phyloP scores from a whole-genome alignment of 2,797 vertebrate genomes.

The Carcharodon carcharias region DNA sequence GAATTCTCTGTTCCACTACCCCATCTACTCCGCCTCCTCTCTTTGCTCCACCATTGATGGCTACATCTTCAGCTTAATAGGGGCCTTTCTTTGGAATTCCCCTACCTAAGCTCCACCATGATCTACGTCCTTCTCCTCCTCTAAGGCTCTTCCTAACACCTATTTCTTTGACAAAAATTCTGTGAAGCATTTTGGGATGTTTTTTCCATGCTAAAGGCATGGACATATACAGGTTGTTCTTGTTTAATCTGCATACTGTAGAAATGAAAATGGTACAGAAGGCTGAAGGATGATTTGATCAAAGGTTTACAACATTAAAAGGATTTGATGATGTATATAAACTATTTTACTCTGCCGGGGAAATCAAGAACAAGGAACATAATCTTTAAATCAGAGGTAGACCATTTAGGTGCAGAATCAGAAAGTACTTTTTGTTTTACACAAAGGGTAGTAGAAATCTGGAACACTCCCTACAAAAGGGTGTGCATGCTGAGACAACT shows the following conservation, averaged over 20 bases:
- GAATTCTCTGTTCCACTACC: no score
- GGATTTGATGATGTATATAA: not conserved
- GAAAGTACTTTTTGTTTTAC: not conserved
- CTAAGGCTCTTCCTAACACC: no score
- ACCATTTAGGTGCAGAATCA: not conserved
- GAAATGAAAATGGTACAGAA: not conserved
- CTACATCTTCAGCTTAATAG: no score
- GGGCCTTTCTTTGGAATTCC: no score
- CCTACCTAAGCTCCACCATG: no score
- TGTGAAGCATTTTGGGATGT: no score
- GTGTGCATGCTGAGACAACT: not conserved
- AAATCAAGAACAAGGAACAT: not conserved
- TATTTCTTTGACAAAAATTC: no score
- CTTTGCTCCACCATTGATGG: no score
- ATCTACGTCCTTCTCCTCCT: no score
- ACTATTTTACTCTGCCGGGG: not conserved
- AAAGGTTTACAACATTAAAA: not conserved
- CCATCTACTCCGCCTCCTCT: no score
- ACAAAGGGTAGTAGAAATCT: not conserved
- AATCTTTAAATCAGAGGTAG: not conserved
- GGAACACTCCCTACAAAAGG: not conserved
- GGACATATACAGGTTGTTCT: not conserved
- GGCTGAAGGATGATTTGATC: not conserved
- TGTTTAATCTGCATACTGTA: not conserved
- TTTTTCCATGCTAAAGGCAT: no score